A percentile compares a stretch with the other conserved stretches of the same genome.
Conservation (phyloP, 2,888 invertebrate species). For the Sinopyrophorus schimmeli region DNA sequence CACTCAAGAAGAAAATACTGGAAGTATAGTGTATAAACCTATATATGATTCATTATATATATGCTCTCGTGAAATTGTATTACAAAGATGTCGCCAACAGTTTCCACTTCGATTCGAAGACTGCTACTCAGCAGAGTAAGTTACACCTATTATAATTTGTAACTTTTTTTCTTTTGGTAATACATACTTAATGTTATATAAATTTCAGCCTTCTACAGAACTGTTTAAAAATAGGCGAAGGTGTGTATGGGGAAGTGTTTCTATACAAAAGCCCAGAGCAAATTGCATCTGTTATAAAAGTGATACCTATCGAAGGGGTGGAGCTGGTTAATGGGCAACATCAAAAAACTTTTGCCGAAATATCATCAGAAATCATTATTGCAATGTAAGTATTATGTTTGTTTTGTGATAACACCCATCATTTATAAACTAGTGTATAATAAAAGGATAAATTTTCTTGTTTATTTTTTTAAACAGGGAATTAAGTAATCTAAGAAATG, state of each 20-base stretch:
- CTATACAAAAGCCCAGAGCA: constrained; percentile 63
- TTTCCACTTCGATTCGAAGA: constrained; percentile 65
- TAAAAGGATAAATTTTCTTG: no score
- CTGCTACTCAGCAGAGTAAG: constrained; percentile 69
- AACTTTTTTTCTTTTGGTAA: no score
- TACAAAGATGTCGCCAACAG: constrained; percentile 70
- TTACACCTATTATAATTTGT: not conserved
- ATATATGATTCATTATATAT: no score
- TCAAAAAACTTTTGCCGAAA: constrained; percentile 86
- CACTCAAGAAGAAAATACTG: constrained; percentile 21
- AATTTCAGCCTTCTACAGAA: constrained; percentile 62
- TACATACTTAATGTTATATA: not conserved
- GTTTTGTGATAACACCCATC: no score
- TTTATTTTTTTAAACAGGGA: no score
- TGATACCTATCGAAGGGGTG: constrained; percentile 90
- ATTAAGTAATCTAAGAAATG: constrained; percentile 72
- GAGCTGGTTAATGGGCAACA: constrained; percentile 81
- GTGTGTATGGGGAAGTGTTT: constrained; percentile 94
- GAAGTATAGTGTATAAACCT: no score
- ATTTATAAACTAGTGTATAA: no score
- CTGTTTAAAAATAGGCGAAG: constrained; percentile 91
- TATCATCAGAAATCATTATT: constrained; percentile 89
- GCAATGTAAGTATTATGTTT: constrained; percentile 71
- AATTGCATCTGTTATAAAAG: constrained; percentile 71
- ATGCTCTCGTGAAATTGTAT: constrained; percentile 56